Conservation (phyloP, 1,140 invertebrate species). For the Lerema accius region DNA sequence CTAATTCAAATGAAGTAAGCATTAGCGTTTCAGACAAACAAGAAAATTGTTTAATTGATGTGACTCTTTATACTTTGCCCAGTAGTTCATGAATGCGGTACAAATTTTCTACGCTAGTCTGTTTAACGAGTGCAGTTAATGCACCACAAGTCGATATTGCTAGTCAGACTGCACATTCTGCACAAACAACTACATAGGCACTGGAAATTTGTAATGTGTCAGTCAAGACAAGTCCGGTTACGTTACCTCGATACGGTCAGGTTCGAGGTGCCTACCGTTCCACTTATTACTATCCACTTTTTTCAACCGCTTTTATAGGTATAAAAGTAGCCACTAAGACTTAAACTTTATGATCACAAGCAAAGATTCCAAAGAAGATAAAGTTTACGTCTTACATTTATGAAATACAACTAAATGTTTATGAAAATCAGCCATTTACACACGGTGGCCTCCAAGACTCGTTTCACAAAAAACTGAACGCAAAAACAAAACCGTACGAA, state of each 20-base stretch:
- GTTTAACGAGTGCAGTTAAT: slow-evolving; percentile 27
- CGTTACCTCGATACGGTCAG: slow-evolving; percentile 77
- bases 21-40: slow-evolving; percentile 53
- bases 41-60: slow-evolving; percentile 15
- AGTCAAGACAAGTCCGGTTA: slow-evolving; percentile 71
- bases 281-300: slow-evolving; percentile 54
- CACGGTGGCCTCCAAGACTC: slow-evolving; percentile 40
- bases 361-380: too few relatives aligned
- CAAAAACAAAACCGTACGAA: slow-evolving; percentile 61
- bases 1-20: slow-evolving; percentile 59
- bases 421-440: slow-evolving; percentile 34
- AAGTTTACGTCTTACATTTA: background rate
- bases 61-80: slow-evolving; percentile 8
- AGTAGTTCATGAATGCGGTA: slow-evolving; percentile 25
- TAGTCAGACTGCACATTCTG: slow-evolving; percentile 2
- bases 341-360: too few relatives aligned
- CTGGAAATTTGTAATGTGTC: slow-evolving; percentile 63
- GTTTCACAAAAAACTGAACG: slow-evolving; percentile 49
- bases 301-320: slow-evolving; percentile 48
- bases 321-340: slow-evolving; percentile 44
- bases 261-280: slow-evolving; percentile 67
- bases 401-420: slow-evolving; percentile 36
- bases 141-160: slow-evolving; percentile 5
- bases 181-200: slow-evolving; percentile 20
- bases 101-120: slow-evolving; percentile 21